phyloP scores from a whole-genome alignment of 2,888 invertebrate species.

The Mystacides longicornis region DNA sequence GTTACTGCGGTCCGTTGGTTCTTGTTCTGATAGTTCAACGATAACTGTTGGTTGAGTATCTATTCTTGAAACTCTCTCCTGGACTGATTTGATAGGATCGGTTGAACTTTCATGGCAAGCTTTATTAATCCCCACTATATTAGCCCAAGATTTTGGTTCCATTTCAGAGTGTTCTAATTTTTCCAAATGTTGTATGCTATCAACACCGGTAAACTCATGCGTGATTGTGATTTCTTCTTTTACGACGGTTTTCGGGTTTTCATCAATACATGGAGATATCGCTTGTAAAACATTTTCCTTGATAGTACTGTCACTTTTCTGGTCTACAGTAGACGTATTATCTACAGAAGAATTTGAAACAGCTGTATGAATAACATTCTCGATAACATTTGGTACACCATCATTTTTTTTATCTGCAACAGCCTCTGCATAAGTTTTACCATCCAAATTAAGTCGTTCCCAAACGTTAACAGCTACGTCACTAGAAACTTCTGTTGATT shows the following conservation, averaged over 20 bases:
- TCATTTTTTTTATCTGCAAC: conserved; percentile 39
- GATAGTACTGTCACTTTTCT: background rate
- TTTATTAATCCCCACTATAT: conserved; percentile 25
- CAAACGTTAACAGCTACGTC: conserved; percentile 37
- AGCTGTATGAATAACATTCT: background rate
- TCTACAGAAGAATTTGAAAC: background rate
- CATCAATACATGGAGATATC: background rate
- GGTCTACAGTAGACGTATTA: background rate
- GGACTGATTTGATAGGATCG: conserved; percentile 25
- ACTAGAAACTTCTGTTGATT: background rate
- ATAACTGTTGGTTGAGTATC: conserved; percentile 20
- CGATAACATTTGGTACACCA: no score
- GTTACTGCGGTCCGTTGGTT: conserved; percentile 9
- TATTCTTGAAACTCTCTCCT: conserved; percentile 23
- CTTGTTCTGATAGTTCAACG: conserved; percentile 28
- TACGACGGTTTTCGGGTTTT: background rate
- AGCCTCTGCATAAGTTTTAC: conserved; percentile 65
- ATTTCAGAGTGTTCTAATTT: background rate
- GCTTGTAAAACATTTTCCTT: background rate
- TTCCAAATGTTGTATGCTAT: background rate
- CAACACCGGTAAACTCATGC: background rate
- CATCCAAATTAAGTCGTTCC: conserved; percentile 47
- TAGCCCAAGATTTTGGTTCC: conserved; percentile 26
- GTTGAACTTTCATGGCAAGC: background rate
- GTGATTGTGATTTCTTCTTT: background rate